Percentiles rank a stretch among this genome's conserved stretches.
phyloP scores from a whole-genome alignment of 2,797 vertebrate species.

The Falco novaeseelandiae region DNA sequence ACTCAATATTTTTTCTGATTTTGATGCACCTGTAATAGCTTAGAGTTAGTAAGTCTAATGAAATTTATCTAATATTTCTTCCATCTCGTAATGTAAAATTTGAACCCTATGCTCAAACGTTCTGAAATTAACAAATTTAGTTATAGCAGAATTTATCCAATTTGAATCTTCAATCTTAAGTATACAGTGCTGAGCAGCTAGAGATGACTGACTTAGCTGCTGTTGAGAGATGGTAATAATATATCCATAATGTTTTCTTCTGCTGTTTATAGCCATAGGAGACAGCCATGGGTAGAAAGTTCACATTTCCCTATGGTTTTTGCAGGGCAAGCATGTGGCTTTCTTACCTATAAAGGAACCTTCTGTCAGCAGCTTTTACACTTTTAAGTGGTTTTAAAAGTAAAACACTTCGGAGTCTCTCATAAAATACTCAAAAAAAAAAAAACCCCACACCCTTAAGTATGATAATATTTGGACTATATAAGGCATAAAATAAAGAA shows the following conservation, averaged over 20 bases:
- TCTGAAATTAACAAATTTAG: not conserved
- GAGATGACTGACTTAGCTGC: not conserved
- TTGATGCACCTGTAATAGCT: not conserved
- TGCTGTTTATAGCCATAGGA: not conserved
- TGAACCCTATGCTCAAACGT: not conserved
- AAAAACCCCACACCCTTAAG: not conserved
- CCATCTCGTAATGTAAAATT: not conserved
- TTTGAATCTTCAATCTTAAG: not conserved
- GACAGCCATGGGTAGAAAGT: not conserved
- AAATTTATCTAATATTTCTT: not conserved
- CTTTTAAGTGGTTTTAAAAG: constrained; percentile 30
- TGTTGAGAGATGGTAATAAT: not conserved
- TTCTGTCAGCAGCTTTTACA: constrained; percentile 4
- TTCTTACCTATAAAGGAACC: constrained; percentile 3
- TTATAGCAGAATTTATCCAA: not conserved
- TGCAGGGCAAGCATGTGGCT: not conserved
- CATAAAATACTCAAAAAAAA: not conserved
- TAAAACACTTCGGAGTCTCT: not conserved
- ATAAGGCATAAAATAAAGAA: not conserved
- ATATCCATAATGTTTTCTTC: not conserved
- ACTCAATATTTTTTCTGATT: not conserved
- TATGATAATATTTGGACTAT: not conserved
- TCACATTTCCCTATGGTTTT: not conserved
- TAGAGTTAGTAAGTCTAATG: not conserved
- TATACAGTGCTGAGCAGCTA: not conserved